A percentile compares a stretch with the other conserved stretches of the same genome.
These are phyloP conservation scores for Trachemys scripta DNA, from an alignment of 2,113 vertebrate species.

Conservation along the genomic window DNA sequence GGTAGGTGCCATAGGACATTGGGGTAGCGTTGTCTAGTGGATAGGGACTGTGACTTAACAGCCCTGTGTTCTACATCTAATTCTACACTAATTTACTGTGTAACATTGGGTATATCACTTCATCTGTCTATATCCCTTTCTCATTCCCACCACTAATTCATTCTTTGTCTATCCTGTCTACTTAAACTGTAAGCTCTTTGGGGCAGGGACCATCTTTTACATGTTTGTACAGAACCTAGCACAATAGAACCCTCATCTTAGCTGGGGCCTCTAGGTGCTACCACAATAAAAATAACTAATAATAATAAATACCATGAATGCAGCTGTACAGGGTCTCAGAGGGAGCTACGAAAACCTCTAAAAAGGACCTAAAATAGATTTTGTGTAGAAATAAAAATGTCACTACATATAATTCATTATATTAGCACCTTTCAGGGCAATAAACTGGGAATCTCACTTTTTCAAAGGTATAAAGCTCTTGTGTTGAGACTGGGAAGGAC, in stretches of 20 bases:
- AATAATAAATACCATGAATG: background rate
- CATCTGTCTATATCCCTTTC: background rate
- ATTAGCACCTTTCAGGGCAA: background rate
- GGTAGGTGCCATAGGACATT: accelerated
- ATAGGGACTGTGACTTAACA: background rate
- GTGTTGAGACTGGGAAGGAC: background rate
- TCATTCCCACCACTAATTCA: background rate
- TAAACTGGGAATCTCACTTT: background rate
- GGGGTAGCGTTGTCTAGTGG: background rate
- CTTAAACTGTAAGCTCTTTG: background rate
- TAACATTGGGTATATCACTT: background rate
- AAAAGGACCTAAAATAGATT: background rate
- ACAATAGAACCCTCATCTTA: background rate
- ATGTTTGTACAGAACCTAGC: accelerated
- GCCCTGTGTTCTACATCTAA: background rate
- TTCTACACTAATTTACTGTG: background rate
- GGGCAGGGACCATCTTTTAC: background rate
- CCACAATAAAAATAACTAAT: accelerated
- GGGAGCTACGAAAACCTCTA: background rate
- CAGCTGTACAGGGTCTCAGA: background rate
- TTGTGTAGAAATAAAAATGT: background rate
- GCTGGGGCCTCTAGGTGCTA: background rate
- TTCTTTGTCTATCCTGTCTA: background rate
- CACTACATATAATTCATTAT: background rate
- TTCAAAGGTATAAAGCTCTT: background rate